Conservation (phyloP, 1,140 invertebrate genomes). For the Apis florea region DNA sequence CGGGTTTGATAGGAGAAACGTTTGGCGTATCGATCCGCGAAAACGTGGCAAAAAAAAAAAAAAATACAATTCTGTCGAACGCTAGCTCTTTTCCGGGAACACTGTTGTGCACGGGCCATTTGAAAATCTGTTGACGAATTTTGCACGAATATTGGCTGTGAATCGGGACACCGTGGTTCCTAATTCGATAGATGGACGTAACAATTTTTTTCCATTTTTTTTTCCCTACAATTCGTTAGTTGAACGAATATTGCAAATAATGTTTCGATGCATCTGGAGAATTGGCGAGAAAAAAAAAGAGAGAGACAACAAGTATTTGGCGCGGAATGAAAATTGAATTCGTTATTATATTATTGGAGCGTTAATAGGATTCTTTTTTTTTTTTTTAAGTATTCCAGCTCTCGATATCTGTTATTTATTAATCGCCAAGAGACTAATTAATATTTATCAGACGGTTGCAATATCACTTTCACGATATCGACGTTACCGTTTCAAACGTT, state of each 20-base stretch:
- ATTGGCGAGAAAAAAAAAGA: background rate
- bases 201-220: background rate
- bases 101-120: constrained; percentile 3
- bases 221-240: background rate
- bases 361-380: background rate
- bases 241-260: background rate
- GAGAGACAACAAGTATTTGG: background rate
- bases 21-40: constrained; percentile 20
- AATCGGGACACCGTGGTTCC: constrained; percentile 3
- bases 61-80: constrained; percentile 18
- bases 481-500: background rate
- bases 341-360: background rate
- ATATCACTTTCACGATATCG: background rate
- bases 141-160: constrained; percentile 9
- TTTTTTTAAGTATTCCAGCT: background rate
- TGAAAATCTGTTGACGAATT: constrained; percentile 27
- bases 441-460: background rate
- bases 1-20: background rate
- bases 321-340: background rate
- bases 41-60: background rate
- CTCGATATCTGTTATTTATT: background rate
- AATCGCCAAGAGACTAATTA: background rate
- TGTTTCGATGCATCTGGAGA: background rate
- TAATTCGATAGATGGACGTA: constrained; percentile 21
- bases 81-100: constrained; percentile 15